Evolutionary conservation across 1,140 invertebrate species (phyloP), one percentile per base, ranked within the genome.

Genomic region (Micrasema longulum): DNA sequence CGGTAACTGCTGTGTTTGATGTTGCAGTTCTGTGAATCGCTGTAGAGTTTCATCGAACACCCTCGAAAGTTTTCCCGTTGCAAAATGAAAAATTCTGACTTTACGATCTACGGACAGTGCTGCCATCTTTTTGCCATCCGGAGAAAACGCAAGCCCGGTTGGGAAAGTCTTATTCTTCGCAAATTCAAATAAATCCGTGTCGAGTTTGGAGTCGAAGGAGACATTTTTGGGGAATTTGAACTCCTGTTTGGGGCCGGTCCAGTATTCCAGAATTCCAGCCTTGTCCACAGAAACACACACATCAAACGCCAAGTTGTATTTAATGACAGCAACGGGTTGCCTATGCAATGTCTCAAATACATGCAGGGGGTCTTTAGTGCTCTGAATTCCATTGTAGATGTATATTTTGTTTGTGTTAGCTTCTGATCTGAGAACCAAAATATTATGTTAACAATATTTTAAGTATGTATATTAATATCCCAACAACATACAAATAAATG

Each of bases 111-210:
- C 88, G 35, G 93, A 92, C 9, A 97, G 88, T 0, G 93, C 90
- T 0, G 96, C 96, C 88, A 99, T 96, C 72, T 91, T 90, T 79
- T 90, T 91, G 1, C 97, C 97, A 86, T 97, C 91, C 0, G 92
- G 91, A 0, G 95, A 94, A 77, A 97, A 91, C 2, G 90, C 87
- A 1, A 99, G 79, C 35, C 91, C 91, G 14, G 90, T 92, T 0
- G 94, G 91, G 70, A 89, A 86, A 0, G 92, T 93, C 80, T 94
- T 95, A 76, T 89, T 89, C 80, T 97, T 97, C 0, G 92, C 93
- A 86, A 99, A 98, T 77, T 99, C 96, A 86, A 93, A 99, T 10
- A 99, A 86, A 86, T 99, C 96, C 20, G 87, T 99, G 78, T 99
- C 97, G 31, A 98, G 85, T 86, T 99, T 99, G 0, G 96, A 97